phyloP scores from a whole-genome alignment of 2,113 vertebrate species.

The Holacanthus passer region DNA sequence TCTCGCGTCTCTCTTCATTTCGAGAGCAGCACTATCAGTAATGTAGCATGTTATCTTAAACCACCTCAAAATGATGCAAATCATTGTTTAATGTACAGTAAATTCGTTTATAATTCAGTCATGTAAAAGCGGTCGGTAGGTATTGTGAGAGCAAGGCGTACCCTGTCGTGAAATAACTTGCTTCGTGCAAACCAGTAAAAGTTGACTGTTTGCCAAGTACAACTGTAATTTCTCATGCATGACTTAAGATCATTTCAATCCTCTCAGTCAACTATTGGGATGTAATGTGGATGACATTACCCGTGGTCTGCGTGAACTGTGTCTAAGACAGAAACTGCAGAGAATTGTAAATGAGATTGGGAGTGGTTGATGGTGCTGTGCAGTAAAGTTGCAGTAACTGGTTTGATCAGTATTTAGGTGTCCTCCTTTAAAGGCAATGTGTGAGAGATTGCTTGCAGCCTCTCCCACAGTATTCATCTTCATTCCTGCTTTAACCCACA shows the following conservation, averaged over 20 bases:
- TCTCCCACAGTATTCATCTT: constrained; percentile 15
- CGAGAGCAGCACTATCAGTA: not conserved
- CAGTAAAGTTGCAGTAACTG: constrained; percentile 63
- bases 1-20: no score
- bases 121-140: not conserved
- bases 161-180: not conserved
- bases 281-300: no score
- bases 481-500: no score
- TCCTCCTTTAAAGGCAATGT: constrained; percentile 24
- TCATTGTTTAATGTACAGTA: not conserved
- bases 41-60: no score
- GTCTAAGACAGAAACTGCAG: not conserved
- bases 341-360: constrained; percentile 50
- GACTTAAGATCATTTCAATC: not conserved
- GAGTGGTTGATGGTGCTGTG: constrained; percentile 64
- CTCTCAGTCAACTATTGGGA: no score
- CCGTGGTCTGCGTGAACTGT: not conserved
- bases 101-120: not conserved
- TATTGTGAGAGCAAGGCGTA: not conserved
- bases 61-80: no score
- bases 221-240: not conserved
- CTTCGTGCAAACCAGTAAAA: not conserved
- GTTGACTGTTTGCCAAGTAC: not conserved
- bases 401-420: constrained; percentile 66
- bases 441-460: constrained; percentile 37